Conservation (phyloP, 2,888 invertebrate genomes). For the Eupeodes luniger region DNA sequence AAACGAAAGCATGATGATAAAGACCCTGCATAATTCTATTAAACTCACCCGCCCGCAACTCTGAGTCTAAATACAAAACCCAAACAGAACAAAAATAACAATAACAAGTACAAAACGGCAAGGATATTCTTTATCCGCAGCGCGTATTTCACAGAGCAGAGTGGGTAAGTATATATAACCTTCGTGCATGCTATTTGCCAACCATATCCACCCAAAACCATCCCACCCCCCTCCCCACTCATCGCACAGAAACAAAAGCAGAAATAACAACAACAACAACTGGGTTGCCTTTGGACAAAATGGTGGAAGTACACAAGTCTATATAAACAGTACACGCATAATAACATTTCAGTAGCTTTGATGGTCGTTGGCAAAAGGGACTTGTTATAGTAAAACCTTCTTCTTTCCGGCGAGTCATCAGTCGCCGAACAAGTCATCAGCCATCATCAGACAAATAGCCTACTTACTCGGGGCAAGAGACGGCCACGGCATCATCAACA, state of each 20-base stretch:
- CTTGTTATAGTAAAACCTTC: conserved; percentile 22
- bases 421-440: conserved; percentile 55
- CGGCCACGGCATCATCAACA: neutral
- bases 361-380: conserved; percentile 34
- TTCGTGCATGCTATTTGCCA: neutral
- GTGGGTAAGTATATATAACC: neutral
- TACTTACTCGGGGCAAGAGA: neutral
- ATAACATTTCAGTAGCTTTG: conserved; percentile 49
- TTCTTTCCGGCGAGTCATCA: conserved; percentile 40
- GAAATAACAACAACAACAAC: conserved; percentile 1
- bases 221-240: neutral
- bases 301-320: conserved; percentile 42
- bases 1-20: conserved; percentile 63
- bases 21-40: conserved; percentile 68
- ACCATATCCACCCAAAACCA: neutral
- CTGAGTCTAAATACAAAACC: conserved; percentile 8
- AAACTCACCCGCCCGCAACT: conserved; percentile 28
- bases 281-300: conserved; percentile 42
- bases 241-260: neutral
- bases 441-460: conserved; percentile 49
- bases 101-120: conserved; percentile 53
- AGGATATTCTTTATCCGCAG: conserved; percentile 39
- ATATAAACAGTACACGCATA: conserved; percentile 37
- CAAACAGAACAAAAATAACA: conserved; percentile 29
- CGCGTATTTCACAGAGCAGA: conserved; percentile 26